Conservation (phyloP, 2,888 invertebrate species). For the Nymphalis polychloros region DNA sequence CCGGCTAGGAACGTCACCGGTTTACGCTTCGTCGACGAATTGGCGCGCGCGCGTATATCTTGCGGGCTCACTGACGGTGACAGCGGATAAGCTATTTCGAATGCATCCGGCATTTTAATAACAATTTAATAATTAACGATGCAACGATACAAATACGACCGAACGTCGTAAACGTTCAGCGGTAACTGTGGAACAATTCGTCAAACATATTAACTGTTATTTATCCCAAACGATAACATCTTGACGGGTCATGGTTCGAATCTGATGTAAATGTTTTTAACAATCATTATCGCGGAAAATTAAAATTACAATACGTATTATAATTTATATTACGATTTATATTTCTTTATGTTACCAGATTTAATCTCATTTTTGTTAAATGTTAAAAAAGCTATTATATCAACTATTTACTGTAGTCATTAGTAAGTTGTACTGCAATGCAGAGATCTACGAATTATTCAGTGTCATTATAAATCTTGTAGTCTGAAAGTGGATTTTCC, state of each 20-base stretch:
- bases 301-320: conserved; percentile 10
- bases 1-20: conserved; percentile 69
- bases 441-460: no score
- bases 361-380: no score
- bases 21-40: conserved; percentile 73
- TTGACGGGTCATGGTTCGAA: conserved; percentile 54
- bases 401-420: no score
- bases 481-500: no score
- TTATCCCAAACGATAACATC: conserved; percentile 68
- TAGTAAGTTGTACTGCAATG: no score
- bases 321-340: background rate
- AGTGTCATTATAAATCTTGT: no score
- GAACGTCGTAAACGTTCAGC: conserved; percentile 26
- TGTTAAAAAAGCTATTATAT: no score
- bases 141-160: conserved; percentile 18
- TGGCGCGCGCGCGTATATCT: conserved; percentile 82
- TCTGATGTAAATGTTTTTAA: conserved; percentile 61
- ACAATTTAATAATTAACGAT: conserved; percentile 6
- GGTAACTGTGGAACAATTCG: conserved; percentile 39
- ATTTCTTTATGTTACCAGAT: background rate
- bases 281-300: conserved; percentile 23
- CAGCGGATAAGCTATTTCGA: conserved; percentile 81
- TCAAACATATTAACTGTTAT: conserved; percentile 54
- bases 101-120: conserved; percentile 80
- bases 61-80: conserved; percentile 73